Base-by-base conservation (phyloP, 1,140 invertebrate genomes). In the Adoxophyes honmai region DNA sequence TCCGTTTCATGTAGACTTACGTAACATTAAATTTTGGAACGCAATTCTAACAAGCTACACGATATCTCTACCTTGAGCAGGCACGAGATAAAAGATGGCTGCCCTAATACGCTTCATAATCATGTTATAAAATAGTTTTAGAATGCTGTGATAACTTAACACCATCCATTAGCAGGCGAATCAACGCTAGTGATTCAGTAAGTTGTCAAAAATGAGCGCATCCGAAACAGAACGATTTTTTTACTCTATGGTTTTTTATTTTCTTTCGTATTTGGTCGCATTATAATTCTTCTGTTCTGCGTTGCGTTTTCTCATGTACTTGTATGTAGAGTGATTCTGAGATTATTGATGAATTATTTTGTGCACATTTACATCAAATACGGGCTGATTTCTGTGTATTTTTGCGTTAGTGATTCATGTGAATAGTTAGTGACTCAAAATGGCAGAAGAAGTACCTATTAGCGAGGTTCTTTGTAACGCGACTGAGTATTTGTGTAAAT, bases 401-500 rank as follows among this genome's bases (percentile, higher is more conserved):
- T 21, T 11, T 16, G 10, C 9, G 16, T 33, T 11, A 48, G 42
- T 48, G 21, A 48, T 48, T 48, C 42, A 18, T 48, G 42, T 48
- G 42, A 11, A 18, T 11, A 52, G 51, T 13, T 1, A n/a, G 28
- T 10, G 33, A 55, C 28, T 54, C 52, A 68, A 86, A 81, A 88
- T 88, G 85, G 81, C 81, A 73, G 81, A 78, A 53, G 70, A 80
- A 52, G 70, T 75, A 48, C 73, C 81, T 51, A 68, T 79, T 55
- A 70, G 70, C 53, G 81, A 82, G 70, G 75, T 85, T 10, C 64
- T 88, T 54, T 73, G 79, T 54, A 75, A 82, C 35, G 83, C 85
- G 7, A 78, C 77, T 68, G 83, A 86, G 65, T 88, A 88, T 78
- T 75, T 88, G 55, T 75, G 73, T 7, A 88, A 82, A 70, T 66